A percentile compares a stretch with the other conserved stretches of the same genome.
phyloP scores from a whole-genome alignment of 37 sponge, comb jelly and placozoan genomes.

The Hormiphora californensis region DNA sequence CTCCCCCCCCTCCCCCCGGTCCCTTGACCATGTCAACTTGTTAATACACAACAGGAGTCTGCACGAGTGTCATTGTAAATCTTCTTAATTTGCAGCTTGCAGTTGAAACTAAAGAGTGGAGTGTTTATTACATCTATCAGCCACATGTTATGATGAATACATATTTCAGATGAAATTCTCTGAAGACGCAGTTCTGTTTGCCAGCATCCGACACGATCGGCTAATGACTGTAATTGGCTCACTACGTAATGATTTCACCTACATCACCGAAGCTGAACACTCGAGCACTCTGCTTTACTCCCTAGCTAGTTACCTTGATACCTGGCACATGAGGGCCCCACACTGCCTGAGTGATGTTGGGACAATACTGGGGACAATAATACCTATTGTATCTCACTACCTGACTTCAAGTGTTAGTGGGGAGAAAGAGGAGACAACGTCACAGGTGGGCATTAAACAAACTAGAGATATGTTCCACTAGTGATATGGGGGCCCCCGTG shows the following conservation, averaged over 20 bases:
- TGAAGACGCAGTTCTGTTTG: constrained; percentile 38
- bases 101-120: too few species aligned
- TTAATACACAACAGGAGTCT: too few species aligned
- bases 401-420: not conserved
- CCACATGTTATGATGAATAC: too few species aligned
- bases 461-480: too few species aligned
- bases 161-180: constrained; percentile 44
- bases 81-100: too few species aligned
- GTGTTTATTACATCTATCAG: too few species aligned
- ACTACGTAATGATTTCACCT: constrained; percentile 9
- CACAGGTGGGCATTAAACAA: too few species aligned
- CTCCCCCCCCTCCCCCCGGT: too few species aligned
- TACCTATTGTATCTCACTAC: constrained; percentile 17
- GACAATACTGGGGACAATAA: constrained; percentile 26
- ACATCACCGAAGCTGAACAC: constrained; percentile 23
- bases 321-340: constrained; percentile 26
- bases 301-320: constrained; percentile 16
- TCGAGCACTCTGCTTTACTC: constrained; percentile 19
- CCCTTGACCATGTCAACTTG: too few species aligned
- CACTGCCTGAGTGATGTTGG: constrained; percentile 47
- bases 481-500: too few species aligned
- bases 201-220: constrained; percentile 53
- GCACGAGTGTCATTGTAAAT: too few species aligned
- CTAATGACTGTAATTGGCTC: constrained; percentile 38
- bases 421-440: not conserved